Evolutionary conservation across 2,888 invertebrate genomes (phyloP).

Genomic region (Anthophora plumipes): DNA sequence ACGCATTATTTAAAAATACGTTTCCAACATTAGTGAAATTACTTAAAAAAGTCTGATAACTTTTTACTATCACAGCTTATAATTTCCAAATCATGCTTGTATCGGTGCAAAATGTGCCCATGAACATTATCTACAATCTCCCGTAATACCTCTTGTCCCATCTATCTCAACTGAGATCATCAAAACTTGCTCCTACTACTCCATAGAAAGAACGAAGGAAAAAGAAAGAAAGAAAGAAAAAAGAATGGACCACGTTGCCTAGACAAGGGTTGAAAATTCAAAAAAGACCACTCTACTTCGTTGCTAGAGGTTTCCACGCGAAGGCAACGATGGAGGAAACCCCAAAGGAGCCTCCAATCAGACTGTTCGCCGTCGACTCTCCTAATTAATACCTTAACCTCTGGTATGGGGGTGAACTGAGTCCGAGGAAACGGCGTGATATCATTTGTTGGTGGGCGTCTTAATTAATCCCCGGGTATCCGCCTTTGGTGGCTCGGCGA

Average conservation of each 20-base stretch:
- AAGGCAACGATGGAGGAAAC: conserved; percentile 58
- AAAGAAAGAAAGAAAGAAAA: background rate
- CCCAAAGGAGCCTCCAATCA: conserved; percentile 63
- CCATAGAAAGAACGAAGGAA: background rate
- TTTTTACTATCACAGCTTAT: no score
- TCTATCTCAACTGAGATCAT: background rate
- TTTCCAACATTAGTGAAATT: background rate
- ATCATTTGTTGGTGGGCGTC: conserved; percentile 84
- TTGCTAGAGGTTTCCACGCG: background rate
- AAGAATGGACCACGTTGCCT: background rate
- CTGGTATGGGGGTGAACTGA: conserved; percentile 39
- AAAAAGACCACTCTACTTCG: background rate
- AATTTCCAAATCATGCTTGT: background rate
- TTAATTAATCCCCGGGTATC: conserved; percentile 82
- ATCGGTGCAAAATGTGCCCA: background rate
- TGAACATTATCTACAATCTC: background rate
- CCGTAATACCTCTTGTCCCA: background rate
- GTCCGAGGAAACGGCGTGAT: conserved; percentile 66
- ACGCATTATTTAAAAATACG: no score
- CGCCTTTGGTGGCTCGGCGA: conserved; percentile 81
- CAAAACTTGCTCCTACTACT: background rate
- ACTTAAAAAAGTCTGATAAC: background rate
- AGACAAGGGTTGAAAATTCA: conserved; percentile 15
- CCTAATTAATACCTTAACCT: conserved; percentile 64
- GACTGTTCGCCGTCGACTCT: conserved; percentile 46